phyloP scores from a whole-genome alignment of 64 coral and sea anemone species.

The Pachyseris speciosa region DNA sequence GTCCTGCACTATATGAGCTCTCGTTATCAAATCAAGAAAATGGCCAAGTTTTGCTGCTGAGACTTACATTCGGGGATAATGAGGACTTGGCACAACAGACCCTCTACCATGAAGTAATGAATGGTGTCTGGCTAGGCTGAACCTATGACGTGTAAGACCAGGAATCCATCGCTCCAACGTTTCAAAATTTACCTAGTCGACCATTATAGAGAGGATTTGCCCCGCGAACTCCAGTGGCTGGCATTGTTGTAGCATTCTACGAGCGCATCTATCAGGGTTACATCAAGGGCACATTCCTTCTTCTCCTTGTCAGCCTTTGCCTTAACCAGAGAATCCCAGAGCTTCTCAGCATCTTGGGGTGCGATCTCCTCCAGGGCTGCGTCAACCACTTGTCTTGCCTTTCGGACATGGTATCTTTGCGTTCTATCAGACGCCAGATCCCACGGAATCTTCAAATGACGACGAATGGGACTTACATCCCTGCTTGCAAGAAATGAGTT shows the following conservation, averaged over 20 bases:
- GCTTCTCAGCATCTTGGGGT: neutral
- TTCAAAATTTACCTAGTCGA: constrained; percentile 65
- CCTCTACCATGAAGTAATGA: constrained; percentile 69
- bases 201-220: constrained; percentile 72
- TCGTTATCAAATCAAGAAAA: constrained; percentile 74
- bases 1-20: constrained; percentile 64
- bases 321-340: neutral
- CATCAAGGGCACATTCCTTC: neutral
- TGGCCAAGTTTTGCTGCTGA: constrained; percentile 44
- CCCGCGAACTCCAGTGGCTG: neutral
- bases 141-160: constrained; percentile 51
- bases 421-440: neutral
- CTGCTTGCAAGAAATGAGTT: constrained; percentile 6
- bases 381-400: neutral
- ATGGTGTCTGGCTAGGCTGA: constrained; percentile 76
- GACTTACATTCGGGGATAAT: constrained; percentile 49
- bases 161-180: constrained; percentile 63
- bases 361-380: constrained; percentile 25
- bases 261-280: neutral
- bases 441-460: neutral
- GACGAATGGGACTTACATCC: constrained; percentile 9
- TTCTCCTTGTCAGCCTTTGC: neutral
- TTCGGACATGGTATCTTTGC: neutral
- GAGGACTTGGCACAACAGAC: constrained; percentile 16
- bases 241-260: neutral